These are phyloP conservation scores for Drosophila affinis DNA, from an alignment of 2,888 invertebrate genomes.

Conservation along the genomic window DNA sequence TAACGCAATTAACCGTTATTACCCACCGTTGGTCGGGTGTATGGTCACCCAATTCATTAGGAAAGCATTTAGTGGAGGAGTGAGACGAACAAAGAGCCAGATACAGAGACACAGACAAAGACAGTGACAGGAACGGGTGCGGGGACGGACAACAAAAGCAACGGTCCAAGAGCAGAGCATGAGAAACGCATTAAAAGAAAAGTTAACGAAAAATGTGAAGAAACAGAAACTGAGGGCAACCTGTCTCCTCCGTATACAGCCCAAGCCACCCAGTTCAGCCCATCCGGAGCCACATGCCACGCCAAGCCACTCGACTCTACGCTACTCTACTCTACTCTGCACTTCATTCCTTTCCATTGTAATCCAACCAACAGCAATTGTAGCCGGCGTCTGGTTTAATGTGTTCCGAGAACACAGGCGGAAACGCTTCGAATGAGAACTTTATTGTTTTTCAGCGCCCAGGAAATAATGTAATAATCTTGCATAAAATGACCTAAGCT, in stretches of 20 bases:
- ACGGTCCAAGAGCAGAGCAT: constrained; percentile 75
- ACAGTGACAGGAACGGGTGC: too few species aligned
- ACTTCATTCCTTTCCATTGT: neutral
- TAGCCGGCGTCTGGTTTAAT: constrained; percentile 65
- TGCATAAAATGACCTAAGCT: constrained; percentile 55
- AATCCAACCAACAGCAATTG: constrained; percentile 13
- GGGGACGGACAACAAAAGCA: constrained; percentile 57
- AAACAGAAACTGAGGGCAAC: constrained; percentile 28
- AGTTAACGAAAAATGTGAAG: constrained; percentile 46
- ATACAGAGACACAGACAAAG: constrained; percentile 10
- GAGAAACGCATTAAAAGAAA: constrained; percentile 77
- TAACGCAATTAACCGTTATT: constrained; percentile 82
- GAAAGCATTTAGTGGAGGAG: constrained; percentile 72
- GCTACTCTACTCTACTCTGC: neutral
- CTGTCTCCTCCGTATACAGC: constrained; percentile 1
- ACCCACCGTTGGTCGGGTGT: constrained; percentile 65
- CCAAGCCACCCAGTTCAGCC: constrained; percentile 15
- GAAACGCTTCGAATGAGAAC: constrained; percentile 58
- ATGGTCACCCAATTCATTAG: constrained; percentile 79
- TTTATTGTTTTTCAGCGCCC: constrained; percentile 65
- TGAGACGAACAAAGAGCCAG: constrained; percentile 28
- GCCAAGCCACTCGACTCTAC: too few species aligned
- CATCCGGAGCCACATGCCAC: constrained; percentile 4
- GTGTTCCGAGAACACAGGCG: constrained; percentile 41
- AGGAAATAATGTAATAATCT: constrained; percentile 74